Evolutionary conservation across 23 tunicate species (phyloP), one percentile per base, ranked within the genome.

Genomic region (Ascidia mentula): DNA sequence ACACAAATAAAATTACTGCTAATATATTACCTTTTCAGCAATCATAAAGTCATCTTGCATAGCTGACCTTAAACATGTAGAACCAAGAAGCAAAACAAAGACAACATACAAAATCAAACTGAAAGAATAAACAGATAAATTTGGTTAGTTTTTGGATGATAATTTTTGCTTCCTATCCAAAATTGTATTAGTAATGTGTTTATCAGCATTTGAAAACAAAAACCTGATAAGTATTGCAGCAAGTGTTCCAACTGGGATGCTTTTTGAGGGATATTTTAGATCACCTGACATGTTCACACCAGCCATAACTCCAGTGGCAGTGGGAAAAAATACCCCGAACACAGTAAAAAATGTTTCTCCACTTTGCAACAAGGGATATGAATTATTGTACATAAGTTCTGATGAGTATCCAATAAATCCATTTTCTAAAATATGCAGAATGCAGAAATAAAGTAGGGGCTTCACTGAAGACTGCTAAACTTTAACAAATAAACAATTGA

Each of bases 251-350:
- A 77, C 34, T 7, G 98, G 98, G 7, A 93, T 93, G 60, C 98
- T 93, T 72, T 84, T 88, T 45, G 82, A 38, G 1, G 98, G 98
- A 12, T 80, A 88, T 80, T 88, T 88, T 8, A 93, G 69, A 65
- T 93, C 98, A 18, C 98, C 98, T 7, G 98, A 86, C 98, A 93
- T 93, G 69, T 93, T 93, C 0, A 93, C 91, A 74, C 98, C 98
- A 60, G 98, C 98, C 98, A 93, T 93, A 13, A 93, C 88, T 6
- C 98, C 98, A 30, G 98, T 93, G 18, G 98, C 98, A 26, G 98
- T 93, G 0, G 98, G 98, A 73, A 93, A 93, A 69, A 93, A 93
- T 30, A 93, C 98, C 24, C 98, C 98, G 45, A 93, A 93, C 34
- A 93, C 93, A 32, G 93, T 83, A 60, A 93, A 93, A 76, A 93